phyloP scores from a whole-genome alignment of 2,888 invertebrate genomes.

The Luperina testacea region DNA sequence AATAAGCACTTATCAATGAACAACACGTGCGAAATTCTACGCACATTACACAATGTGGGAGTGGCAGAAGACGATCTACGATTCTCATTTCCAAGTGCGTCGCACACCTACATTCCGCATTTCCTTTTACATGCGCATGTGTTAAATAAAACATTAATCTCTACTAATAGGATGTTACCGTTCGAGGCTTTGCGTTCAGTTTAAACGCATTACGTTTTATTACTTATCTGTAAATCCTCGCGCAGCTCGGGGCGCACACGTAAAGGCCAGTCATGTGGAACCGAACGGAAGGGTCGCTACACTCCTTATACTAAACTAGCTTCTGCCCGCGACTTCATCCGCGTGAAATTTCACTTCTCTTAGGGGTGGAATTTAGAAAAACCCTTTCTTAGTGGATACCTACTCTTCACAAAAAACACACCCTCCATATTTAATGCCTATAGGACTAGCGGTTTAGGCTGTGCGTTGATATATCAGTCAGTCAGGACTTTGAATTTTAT shows the following conservation, averaged over 20 bases:
- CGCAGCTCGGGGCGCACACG: slow-evolving; percentile 70
- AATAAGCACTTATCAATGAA: slow-evolving; percentile 53
- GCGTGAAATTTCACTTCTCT: too few relatives aligned
- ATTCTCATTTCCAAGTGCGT: slow-evolving; percentile 62
- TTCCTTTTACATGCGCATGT: slow-evolving; percentile 54
- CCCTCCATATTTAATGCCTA: too few relatives aligned
- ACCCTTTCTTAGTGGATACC: too few relatives aligned
- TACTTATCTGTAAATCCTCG: slow-evolving; percentile 77
- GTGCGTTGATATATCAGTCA: too few relatives aligned
- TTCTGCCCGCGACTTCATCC: too few relatives aligned
- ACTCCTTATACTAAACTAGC: slow-evolving; percentile 72
- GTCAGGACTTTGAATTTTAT: too few relatives aligned
- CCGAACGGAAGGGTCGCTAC: slow-evolving; percentile 79
- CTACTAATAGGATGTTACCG: slow-evolving; percentile 73
- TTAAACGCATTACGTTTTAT: slow-evolving; percentile 77
- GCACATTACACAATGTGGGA: slow-evolving; percentile 40
- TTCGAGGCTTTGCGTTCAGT: slow-evolving; percentile 69
- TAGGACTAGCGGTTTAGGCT: too few relatives aligned
- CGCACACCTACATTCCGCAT: slow-evolving; percentile 61
- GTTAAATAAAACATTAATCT: slow-evolving; percentile 77
- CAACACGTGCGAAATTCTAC: slow-evolving; percentile 49
- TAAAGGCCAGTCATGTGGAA: slow-evolving; percentile 76
- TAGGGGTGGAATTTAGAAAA: too few relatives aligned
- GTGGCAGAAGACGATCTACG: slow-evolving; percentile 66
- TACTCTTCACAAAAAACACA: too few relatives aligned